Base-by-base conservation (phyloP, 2,888 invertebrate genomes). In the Apantesis nais region DNA sequence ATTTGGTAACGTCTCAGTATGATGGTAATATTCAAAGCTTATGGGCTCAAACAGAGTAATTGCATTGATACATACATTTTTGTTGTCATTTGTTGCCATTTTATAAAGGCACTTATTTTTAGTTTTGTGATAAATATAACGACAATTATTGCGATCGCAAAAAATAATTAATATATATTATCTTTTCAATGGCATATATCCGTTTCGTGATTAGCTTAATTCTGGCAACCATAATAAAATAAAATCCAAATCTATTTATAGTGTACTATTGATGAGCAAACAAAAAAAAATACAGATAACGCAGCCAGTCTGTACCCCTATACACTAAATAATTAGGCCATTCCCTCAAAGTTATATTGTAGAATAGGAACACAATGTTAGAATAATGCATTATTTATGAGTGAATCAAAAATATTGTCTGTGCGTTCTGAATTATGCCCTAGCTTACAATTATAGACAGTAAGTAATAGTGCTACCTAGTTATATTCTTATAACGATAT, bases 381-480 rank as follows among this genome's bases (percentile, higher is more conserved):
- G 77, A 63, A 66, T 71, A 75, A 73, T 73, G 70, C 52, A 77
- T 83, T 82, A 83, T 84, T 81, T 82, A 82, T 81, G 77, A 78
- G 73, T 74, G 75, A 74, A 71, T 66, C 74, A 69, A 44, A 70
- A 72, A 74, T 75, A 76, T 70, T 79, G 77, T 78, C 74, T 80
- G 78, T 76, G 78, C 73, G 86, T 86, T 87, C 85, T 87, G 86
- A 83, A 86, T 86, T 86, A 84, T 81, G 75, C 76, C 74, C 55
- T 31, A 48, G 48, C 1, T 66, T 62, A 19, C 5, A 60, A 62
- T 11, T 64, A 34, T 67, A 62, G 66, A 69, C 60, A 62, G 66
- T 72, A 68, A 65, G 44, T 66, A 64, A 62, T 29, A 55, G 70
- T 37, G 37, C 65, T 74, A 34, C 41, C 65, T 34, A 73, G 55